These are phyloP conservation scores for Ochotona princeps DNA, from an alignment of 2,113 vertebrate species.

Conservation along the genomic window DNA sequence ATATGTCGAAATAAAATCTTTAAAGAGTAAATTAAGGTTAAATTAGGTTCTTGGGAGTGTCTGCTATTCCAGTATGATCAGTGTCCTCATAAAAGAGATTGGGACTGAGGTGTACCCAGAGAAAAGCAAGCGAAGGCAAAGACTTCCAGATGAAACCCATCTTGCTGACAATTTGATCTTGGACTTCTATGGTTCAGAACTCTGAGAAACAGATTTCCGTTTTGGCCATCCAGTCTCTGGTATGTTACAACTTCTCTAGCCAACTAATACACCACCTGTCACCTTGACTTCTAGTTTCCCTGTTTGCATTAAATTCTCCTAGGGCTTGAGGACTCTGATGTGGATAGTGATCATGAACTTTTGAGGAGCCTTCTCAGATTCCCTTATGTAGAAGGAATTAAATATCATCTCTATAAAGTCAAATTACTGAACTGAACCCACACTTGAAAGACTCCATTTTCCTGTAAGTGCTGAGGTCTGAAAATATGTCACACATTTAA, in stretches of 20 bases:
- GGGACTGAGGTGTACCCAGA: neutral
- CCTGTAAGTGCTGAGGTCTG: conserved; percentile 4
- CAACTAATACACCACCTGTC: neutral
- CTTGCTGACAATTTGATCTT: neutral
- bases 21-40: neutral
- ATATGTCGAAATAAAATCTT: neutral
- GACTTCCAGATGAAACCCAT: neutral
- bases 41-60: neutral
- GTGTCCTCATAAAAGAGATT: neutral
- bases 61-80: neutral
- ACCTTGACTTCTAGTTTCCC: neutral
- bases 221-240: neutral
- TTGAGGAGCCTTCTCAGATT: neutral
- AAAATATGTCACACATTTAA: conserved; percentile 36
- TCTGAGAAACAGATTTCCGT: neutral
- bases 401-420: neutral
- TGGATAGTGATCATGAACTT: neutral
- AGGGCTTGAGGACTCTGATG: neutral
- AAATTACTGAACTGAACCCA: neutral
- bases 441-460: conserved; percentile 33
- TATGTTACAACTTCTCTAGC: neutral
- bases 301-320: neutral
- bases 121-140: neutral
- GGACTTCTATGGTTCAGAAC: neutral
- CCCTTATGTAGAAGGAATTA: neutral